These are phyloP conservation scores for Peromyscus polionotus DNA, from an alignment of 2,113 vertebrate species.

Conservation along the genomic window DNA sequence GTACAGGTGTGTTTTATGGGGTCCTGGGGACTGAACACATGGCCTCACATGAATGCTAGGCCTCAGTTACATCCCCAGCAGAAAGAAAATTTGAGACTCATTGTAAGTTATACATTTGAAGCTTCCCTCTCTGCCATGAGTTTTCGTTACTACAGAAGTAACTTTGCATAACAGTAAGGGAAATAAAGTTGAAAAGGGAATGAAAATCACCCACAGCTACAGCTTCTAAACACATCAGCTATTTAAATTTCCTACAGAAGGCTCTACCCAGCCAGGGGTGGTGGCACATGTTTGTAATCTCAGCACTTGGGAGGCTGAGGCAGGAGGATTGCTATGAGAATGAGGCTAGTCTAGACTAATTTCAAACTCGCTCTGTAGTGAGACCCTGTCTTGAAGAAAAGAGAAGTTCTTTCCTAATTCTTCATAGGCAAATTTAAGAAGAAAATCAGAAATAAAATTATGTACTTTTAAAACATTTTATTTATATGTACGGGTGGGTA, in stretches of 20 bases:
- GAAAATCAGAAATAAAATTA: slow-evolving; percentile 47
- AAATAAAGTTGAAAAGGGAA: not conserved
- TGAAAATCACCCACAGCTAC: not conserved
- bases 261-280: not conserved
- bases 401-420: slow-evolving; percentile 3
- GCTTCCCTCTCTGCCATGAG: not conserved
- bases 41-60: not conserved
- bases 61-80: not conserved
- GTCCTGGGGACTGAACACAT: not conserved
- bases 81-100: not conserved
- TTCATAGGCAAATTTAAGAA: slow-evolving; percentile 44
- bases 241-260: slow-evolving; percentile 47
- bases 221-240: slow-evolving; percentile 16
- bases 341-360: not conserved
- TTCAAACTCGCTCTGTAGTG: not conserved
- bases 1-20: not conserved
- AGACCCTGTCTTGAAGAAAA: not conserved
- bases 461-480: not conserved
- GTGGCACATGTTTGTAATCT: not conserved
- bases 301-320: not conserved
- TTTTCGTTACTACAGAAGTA: not conserved
- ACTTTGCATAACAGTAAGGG: not conserved
- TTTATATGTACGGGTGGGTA: not conserved
- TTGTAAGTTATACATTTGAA: not conserved
- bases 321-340: not conserved